These are phyloP conservation scores for Spea multiplicata DNA, from an alignment of 2,113 vertebrate genomes.

Conservation along the genomic window DNA sequence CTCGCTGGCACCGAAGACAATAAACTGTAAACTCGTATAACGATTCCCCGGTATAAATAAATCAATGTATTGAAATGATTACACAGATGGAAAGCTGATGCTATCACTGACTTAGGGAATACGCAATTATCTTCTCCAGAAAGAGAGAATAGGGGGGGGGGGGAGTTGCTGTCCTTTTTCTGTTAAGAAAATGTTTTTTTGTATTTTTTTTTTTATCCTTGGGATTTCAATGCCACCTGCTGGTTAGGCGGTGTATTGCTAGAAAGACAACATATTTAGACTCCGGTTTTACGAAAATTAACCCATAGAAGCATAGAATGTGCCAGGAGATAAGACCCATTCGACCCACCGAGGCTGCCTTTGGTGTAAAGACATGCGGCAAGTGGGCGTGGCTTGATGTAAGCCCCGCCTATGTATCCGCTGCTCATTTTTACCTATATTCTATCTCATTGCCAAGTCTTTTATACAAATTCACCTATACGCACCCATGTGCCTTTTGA, in stretches of 20 bases:
- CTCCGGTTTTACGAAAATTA: too few species aligned
- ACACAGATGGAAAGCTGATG: slow-evolving; percentile 26
- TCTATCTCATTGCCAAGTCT: too few species aligned
- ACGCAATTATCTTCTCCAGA: slow-evolving; percentile 21
- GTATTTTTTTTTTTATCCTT: neutral
- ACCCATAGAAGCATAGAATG: too few species aligned
- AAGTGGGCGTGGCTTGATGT: too few species aligned
- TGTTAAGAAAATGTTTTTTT: neutral
- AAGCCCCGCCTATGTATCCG: too few species aligned
- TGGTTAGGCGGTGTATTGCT: neutral
- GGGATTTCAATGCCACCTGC: neutral
- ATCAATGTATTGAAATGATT: slow-evolving; percentile 30
- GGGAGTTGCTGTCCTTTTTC: neutral
- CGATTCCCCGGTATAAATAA: slow-evolving; percentile 9
- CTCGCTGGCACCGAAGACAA: neutral
- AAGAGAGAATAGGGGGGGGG: slow-evolving; percentile 1
- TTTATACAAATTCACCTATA: too few species aligned
- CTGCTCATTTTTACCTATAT: too few species aligned
- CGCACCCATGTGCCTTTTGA: too few species aligned
- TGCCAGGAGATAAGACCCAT: too few species aligned
- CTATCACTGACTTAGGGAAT: slow-evolving; percentile 24
- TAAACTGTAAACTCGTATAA: neutral
- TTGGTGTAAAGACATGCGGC: too few species aligned
- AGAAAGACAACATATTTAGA: too few species aligned
- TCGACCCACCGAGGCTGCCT: too few species aligned